Evolutionary conservation across 2,113 vertebrate genomes (phyloP).

Genomic region (Erinaceus europaeus): DNA sequence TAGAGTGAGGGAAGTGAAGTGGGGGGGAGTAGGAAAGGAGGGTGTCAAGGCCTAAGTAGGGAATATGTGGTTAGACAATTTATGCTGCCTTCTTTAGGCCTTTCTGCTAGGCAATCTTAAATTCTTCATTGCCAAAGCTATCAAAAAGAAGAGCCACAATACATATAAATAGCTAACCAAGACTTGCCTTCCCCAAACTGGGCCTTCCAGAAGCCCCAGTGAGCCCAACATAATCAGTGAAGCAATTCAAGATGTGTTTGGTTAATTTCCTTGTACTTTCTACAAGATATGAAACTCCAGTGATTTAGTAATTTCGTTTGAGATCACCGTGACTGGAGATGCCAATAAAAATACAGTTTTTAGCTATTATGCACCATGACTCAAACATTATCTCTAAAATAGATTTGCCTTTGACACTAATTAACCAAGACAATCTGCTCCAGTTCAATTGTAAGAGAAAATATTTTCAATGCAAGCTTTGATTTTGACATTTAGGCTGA

Average conservation of each 20-base stretch:
- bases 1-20: too few relatives aligned
- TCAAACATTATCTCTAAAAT: conserved; percentile 10
- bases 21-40: too few relatives aligned
- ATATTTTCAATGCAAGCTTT: conserved; percentile 1
- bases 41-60: too few relatives aligned
- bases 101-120: neutral
- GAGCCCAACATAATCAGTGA: neutral
- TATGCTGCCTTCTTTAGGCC: neutral
- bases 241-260: neutral
- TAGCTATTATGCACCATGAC: neutral
- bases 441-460: conserved; percentile 33
- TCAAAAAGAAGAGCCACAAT: neutral
- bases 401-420: conserved; percentile 34
- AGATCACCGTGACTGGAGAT: conserved; percentile 20
- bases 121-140: neutral
- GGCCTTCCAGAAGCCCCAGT: neutral
- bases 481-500: neutral
- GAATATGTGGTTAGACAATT: too few relatives aligned
- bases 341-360: conserved; percentile 2
- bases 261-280: conserved; percentile 18
- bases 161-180: neutral
- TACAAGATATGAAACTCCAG: neutral
- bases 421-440: conserved; percentile 26
- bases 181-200: neutral
- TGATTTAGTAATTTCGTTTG: conserved; percentile 30